Percentiles rank a stretch among this genome's conserved stretches.
Conservation (phyloP, 2,113 vertebrate species). For the Formicarius rufipectus region DNA sequence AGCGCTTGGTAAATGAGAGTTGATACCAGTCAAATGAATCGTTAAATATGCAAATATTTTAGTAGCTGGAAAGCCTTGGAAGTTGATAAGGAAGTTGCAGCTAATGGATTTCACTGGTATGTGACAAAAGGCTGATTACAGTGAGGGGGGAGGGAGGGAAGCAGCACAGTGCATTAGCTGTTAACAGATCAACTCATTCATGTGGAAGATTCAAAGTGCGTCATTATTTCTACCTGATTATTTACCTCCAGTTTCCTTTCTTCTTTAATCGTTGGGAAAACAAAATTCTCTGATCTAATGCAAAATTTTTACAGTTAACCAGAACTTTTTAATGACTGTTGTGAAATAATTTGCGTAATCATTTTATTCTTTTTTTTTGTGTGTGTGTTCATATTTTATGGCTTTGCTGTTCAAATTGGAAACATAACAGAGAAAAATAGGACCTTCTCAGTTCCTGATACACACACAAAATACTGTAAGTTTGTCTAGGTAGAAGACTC, state of each 20-base stretch:
- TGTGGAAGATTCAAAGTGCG: slow-evolving; percentile 51
- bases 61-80: slow-evolving; percentile 56
- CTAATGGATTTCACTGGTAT: slow-evolving; percentile 74
- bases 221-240: slow-evolving; percentile 58
- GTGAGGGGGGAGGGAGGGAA: neutral
- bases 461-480: neutral
- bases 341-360: neutral
- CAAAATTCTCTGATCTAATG: neutral
- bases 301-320: neutral
- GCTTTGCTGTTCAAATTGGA: neutral
- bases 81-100: slow-evolving; percentile 47
- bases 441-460: neutral
- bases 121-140: slow-evolving; percentile 70
- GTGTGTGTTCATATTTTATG: neutral
- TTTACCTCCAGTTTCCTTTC: neutral
- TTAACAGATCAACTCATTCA: slow-evolving; percentile 62
- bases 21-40: slow-evolving; percentile 57
- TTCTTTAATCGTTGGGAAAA: neutral
- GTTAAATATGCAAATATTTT: slow-evolving; percentile 73
- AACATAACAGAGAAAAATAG: neutral
- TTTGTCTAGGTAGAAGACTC: neutral
- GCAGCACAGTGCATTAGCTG: slow-evolving; percentile 23
- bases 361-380: neutral
- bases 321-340: neutral
- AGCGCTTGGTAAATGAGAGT: slow-evolving; percentile 39